These are phyloP conservation scores for Dorcus hopei DNA, from an alignment of 2,888 invertebrate genomes.

Conservation along the genomic window DNA sequence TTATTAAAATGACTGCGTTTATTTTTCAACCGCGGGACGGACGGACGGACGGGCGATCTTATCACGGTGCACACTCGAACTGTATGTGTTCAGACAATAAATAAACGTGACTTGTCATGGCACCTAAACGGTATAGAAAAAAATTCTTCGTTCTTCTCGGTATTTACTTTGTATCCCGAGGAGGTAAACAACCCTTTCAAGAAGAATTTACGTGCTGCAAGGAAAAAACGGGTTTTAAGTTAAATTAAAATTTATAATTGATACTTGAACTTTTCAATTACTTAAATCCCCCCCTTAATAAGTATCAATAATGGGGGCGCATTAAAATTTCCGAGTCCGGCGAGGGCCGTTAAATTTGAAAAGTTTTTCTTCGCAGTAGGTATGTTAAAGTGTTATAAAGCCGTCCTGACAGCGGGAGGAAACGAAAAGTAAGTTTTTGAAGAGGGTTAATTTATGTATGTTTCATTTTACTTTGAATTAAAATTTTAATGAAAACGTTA, in stretches of 20 bases:
- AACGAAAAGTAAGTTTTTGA: constrained; percentile 23
- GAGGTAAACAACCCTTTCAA: neutral
- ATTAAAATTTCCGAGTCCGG: no score
- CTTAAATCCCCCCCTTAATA: no score
- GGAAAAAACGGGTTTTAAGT: no score
- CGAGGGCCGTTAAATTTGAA: no score
- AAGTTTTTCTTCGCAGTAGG: neutral
- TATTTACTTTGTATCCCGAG: no score
- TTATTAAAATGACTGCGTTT: constrained; percentile 1
- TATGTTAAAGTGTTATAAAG: neutral
- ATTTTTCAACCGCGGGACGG: neutral
- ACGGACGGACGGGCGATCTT: neutral
- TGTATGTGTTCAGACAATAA: neutral
- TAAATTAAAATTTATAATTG: no score
- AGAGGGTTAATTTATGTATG: constrained; percentile 33
- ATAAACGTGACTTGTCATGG: neutral
- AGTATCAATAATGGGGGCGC: no score
- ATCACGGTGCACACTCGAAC: neutral
- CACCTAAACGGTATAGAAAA: neutral
- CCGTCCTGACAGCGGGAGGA: neutral
- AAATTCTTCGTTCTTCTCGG: no score
- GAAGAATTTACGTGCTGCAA: no score
- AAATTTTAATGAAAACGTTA: constrained; percentile 34
- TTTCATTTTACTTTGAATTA: constrained; percentile 33
- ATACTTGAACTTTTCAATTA: no score